Evolutionary conservation across 2,888 invertebrate species (phyloP), one percentile per base, ranked within the genome.

Genomic region (Limnephilus marmoratus): DNA sequence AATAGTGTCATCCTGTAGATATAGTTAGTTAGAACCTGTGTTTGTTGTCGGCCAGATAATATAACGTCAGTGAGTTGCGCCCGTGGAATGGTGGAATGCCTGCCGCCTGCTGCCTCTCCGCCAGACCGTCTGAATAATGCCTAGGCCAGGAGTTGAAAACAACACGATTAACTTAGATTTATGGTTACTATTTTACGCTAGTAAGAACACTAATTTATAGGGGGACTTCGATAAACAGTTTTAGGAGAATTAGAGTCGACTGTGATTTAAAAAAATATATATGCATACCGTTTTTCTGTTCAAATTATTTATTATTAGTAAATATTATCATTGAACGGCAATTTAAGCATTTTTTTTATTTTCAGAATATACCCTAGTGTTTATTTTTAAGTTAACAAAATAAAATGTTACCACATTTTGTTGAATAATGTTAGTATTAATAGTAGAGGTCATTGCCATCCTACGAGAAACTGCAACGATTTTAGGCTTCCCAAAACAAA

Each of bases 1-100:
- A 53, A n/a, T 49, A 34, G 49, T 87, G 87, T 31, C 87, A 53
- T 87, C 87, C 87, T 87, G 53, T 87, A 87, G 53, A 87, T 31
- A 24, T 29, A 15, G 49, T 18, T 29, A 29, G 49, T 49, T 41
- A 49, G 49, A 49, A 68, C 68, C 68, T 24, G 68, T 68, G 68
- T 68, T 68, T 68, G 68, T 68, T 68, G 68, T 68, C 68, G 68
- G 68, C 68, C 68, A 24, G 68, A 68, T 68, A 68, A 87, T 85
- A 37, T 86, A 87, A 49, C 31, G 29, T 31, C 87, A 24, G 53
- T 87, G 87, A n/a, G 5, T 29, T 31, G 87, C 12, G 49, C 12
- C 29, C 24, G 68, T 68, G 68, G 68, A 68, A 68, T 68, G 68
- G 37, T 37, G 37, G 68, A 68, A 68, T 68, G 68, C 68, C 68